These are phyloP conservation scores for Gymnarchus niloticus DNA, from an alignment of 2,113 vertebrate genomes.

Conservation along the genomic window DNA sequence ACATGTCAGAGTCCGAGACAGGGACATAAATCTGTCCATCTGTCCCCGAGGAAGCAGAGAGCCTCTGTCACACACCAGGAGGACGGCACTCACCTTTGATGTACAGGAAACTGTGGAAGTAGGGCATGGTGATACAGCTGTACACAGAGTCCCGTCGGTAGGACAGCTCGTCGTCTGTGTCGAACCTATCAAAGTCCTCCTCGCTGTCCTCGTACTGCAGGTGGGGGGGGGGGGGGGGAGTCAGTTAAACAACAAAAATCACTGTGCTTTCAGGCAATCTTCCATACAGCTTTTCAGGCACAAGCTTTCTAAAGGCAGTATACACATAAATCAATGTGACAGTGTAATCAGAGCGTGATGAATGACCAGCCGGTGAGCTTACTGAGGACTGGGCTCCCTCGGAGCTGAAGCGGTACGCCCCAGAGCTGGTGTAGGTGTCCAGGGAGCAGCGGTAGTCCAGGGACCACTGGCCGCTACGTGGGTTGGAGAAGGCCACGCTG, in stretches of 20 bases:
- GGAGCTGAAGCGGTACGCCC: conserved; percentile 86
- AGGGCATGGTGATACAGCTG: conserved; percentile 89
- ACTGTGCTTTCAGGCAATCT: not conserved
- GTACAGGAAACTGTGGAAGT: conserved; percentile 93
- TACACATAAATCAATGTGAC: not conserved
- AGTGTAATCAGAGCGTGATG: not conserved
- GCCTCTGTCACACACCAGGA: not conserved
- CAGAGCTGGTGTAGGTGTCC: conserved; percentile 89
- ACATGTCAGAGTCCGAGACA: not conserved
- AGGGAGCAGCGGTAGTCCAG: conserved; percentile 81
- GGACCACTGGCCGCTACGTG: conserved; percentile 81
- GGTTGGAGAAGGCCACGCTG: conserved; percentile 79
- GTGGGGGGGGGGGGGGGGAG: not conserved
- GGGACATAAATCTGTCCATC: not conserved
- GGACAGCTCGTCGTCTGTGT: conserved; percentile 86
- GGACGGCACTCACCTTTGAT: conserved; percentile 78
- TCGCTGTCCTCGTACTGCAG: conserved; percentile 92
- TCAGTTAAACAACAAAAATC: not conserved
- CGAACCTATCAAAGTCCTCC: conserved; percentile 92
- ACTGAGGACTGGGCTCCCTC: conserved; percentile 95
- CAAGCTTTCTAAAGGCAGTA: not conserved
- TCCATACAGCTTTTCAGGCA: not conserved
- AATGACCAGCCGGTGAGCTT: conserved; percentile 40
- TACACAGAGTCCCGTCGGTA: conserved; percentile 91
- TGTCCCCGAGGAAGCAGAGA: not conserved